phyloP scores from a whole-genome alignment of 2,888 invertebrate genomes.

The Cheilosia scutellata region DNA sequence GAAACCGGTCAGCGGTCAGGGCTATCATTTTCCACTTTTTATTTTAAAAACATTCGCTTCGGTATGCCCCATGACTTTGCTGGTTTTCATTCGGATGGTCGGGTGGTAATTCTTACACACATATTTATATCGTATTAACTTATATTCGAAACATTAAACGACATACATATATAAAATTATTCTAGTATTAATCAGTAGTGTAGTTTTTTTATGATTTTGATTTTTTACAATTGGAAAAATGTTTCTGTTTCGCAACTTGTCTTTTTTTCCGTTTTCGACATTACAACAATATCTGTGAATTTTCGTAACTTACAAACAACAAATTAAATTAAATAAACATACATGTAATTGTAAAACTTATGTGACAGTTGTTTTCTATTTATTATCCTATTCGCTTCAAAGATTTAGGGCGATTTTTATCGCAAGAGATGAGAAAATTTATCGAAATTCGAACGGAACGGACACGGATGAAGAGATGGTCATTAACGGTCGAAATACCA shows the following conservation, averaged over 20 bases:
- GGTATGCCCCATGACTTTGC: constrained; percentile 33
- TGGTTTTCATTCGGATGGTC: constrained; percentile 46
- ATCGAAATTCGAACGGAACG: no score
- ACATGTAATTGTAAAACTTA: constrained; percentile 70
- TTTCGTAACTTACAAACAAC: constrained; percentile 46
- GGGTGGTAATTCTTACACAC: constrained; percentile 53
- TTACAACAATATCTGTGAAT: constrained; percentile 68
- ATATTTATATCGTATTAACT: constrained; percentile 74
- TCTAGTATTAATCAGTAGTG: constrained; percentile 73
- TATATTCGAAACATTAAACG: constrained; percentile 73
- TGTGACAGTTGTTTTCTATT: not conserved
- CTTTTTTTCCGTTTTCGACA: constrained; percentile 49
- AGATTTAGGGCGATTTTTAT: no score
- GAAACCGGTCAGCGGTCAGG: constrained; percentile 37
- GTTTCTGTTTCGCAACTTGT: constrained; percentile 58
- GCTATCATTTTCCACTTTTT: constrained; percentile 53
- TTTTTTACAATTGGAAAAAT: constrained; percentile 54
- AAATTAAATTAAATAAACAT: constrained; percentile 66
- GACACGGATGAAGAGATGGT: no score
- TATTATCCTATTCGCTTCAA: not conserved
- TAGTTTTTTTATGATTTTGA: constrained; percentile 59
- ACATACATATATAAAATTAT: constrained; percentile 69
- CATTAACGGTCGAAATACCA: no score
- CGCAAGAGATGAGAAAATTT: no score
- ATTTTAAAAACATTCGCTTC: constrained; percentile 59